These are phyloP conservation scores for Drosophila ustulata DNA, from an alignment of 2,888 invertebrate genomes.

Conservation along the genomic window DNA sequence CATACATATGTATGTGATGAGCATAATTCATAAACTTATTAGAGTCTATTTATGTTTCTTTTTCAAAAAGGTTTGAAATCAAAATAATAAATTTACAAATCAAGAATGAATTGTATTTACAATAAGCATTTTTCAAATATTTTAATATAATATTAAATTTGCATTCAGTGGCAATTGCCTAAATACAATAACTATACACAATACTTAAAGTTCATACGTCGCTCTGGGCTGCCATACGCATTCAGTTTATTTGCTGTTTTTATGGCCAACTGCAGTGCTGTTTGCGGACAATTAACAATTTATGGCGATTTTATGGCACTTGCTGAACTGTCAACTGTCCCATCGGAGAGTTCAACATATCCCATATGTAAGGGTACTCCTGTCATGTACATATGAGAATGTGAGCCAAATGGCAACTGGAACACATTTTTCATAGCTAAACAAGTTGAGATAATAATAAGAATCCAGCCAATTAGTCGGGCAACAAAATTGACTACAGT, in stretches of 20 bases:
- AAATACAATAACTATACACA: background rate
- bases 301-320: constrained; percentile 46
- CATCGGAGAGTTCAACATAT: constrained; percentile 37
- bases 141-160: too few relatives aligned
- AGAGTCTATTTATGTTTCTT: too few relatives aligned
- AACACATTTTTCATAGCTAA: constrained; percentile 17
- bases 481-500: constrained; percentile 32
- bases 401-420: background rate
- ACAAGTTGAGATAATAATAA: constrained; percentile 39
- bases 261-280: constrained; percentile 34
- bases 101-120: too few relatives aligned
- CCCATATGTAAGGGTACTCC: constrained; percentile 2
- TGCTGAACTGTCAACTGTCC: constrained; percentile 32
- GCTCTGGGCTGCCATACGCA: background rate
- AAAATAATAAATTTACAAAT: too few relatives aligned
- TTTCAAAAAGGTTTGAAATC: too few relatives aligned
- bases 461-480: constrained; percentile 52
- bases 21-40: too few relatives aligned
- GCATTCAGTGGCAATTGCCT: background rate
- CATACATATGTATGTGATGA: background rate
- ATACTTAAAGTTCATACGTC: background rate
- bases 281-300: constrained; percentile 55
- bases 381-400: background rate
- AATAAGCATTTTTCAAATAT: too few relatives aligned
- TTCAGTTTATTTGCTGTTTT: constrained; percentile 17